Conservation (phyloP, 1,140 invertebrate species). For the Melanaphis sacchari region DNA sequence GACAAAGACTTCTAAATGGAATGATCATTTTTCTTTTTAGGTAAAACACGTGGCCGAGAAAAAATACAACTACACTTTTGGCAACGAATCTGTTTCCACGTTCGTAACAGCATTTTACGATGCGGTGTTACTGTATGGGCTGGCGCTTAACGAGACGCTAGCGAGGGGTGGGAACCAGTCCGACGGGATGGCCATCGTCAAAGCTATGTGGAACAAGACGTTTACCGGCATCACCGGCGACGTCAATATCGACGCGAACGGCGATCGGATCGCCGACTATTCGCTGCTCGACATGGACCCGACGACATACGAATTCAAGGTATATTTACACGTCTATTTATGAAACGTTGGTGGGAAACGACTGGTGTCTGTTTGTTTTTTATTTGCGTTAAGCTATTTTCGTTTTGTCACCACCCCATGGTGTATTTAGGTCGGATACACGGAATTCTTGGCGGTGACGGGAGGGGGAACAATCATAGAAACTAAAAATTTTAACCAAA, state of each 20-base stretch:
- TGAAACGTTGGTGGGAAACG: not conserved
- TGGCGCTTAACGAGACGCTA: constrained; percentile 87
- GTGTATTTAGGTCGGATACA: no score
- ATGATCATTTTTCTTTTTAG: constrained; percentile 62
- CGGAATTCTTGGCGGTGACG: no score
- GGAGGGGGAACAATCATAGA: no score
- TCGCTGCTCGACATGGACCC: constrained; percentile 90
- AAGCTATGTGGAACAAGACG: constrained; percentile 89
- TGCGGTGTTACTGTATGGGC: constrained; percentile 88
- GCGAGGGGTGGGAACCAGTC: constrained; percentile 69
- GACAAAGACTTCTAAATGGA: not conserved
- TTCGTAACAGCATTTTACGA: constrained; percentile 97
- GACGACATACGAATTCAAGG: constrained; percentile 79
- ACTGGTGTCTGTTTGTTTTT: not conserved
- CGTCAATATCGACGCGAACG: constrained; percentile 89
- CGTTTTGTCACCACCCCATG: no score
- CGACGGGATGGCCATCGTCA: constrained; percentile 72
- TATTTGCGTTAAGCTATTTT: no score
- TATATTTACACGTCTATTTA: constrained; percentile 61
- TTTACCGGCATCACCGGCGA: constrained; percentile 90
- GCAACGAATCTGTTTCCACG: constrained; percentile 77
- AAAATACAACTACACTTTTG: constrained; percentile 83
- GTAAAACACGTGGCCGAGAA: constrained; percentile 80
- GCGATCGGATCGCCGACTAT: constrained; percentile 89
- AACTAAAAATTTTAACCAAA: no score